Base-by-base conservation (phyloP, 2,113 vertebrate genomes). In the Pedionomus torquatus region DNA sequence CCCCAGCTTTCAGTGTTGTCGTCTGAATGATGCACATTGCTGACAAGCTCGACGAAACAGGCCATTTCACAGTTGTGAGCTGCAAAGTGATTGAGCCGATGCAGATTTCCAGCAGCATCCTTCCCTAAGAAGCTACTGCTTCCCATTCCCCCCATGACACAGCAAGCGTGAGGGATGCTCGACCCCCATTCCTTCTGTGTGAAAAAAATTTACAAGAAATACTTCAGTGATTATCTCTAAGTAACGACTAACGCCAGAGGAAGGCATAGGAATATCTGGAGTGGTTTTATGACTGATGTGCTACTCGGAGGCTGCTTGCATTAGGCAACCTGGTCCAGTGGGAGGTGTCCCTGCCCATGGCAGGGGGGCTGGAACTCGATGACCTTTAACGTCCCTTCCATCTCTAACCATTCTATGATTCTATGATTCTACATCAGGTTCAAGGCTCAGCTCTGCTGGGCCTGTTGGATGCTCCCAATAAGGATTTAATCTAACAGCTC, bases 41-140 rank as follows among this genome's bases (percentile, higher is more conserved):
- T 89, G 77, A 79, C 65, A 69, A 72, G 86, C 93, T 94, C 0
- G 0, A 71, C 86, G 74, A 69, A 93, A 70, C 44, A 11, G 2
- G 71, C 68, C 69, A 51, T 88, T 90, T 95, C 93, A 87, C 87
- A 55, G 52, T 48, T 82, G 81, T 64, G 86, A 94, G 66, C 90
- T 83, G 52, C 65, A 54, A 80, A 51, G 75, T 5, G 57, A 92
- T 13, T 35, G 75, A 74, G 69, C 2, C 0, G 2, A 28, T 60
- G 87, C 5, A 48, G 43, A n/a, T 63, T 90, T 82, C 81, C 65
- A 65, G 64, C 44, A 43, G 33, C 0, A 28, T 3, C 14, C 57
- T 60, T 79, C 65, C 58, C 91, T 55, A 12, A 83, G 58, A 61
- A 95, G 49, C 54, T 41, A 17, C 80, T 78, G 55, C 87, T 90